Evolutionary conservation across 92 coral and sea anemone species (phyloP), one percentile per base, ranked within the genome.

Genomic region (Montipora capitata): DNA sequence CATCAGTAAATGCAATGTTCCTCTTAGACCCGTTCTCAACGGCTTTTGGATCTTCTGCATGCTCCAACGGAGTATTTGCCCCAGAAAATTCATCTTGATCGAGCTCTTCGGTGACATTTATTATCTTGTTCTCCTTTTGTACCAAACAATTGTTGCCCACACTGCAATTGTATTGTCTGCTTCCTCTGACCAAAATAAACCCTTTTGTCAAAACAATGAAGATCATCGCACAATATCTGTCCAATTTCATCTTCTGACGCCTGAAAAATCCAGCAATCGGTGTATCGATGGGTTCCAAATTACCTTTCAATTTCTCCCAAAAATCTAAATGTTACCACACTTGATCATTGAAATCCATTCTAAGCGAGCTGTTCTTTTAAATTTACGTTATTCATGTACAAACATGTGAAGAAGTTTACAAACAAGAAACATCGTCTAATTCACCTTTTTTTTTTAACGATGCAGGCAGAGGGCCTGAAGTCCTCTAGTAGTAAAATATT

Each of bases 21-120:
- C 79, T 58, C 68, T 81, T 81, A n/a, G 3, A 44, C 20, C 74
- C 63, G 8, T 5, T 81, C 76, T 68, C 77, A 4, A 66, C 54
- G 2, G 18, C 56, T 9, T 11, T 44, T 2, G 10, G 14, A 1
- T 52, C n/a, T 7, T 40, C 16, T 15, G 64, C 44, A 51, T 40
- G 11, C 13, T 69, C 35, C 17, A 81, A 14, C 52, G 4, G 85
- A 68, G n/a, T 40, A 9, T 38, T 17, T 54, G 20, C 56, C 2
- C 39, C 40, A 8, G 40, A 40, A 38, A 35, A 16, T 49, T 39
- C n/a, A 6, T n/a, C 45, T 11, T 27, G 40, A 16, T 48, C 14
- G 13, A 72, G 7, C 0, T 51, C 76, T 15, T 49, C 4, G 52
- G 16, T 51, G 10, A 9, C 0, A 10, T 40, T 68, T 15, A 20